These are phyloP conservation scores for Neolamprologus longior DNA, from an alignment of 2,113 vertebrate genomes.

Conservation along the genomic window DNA sequence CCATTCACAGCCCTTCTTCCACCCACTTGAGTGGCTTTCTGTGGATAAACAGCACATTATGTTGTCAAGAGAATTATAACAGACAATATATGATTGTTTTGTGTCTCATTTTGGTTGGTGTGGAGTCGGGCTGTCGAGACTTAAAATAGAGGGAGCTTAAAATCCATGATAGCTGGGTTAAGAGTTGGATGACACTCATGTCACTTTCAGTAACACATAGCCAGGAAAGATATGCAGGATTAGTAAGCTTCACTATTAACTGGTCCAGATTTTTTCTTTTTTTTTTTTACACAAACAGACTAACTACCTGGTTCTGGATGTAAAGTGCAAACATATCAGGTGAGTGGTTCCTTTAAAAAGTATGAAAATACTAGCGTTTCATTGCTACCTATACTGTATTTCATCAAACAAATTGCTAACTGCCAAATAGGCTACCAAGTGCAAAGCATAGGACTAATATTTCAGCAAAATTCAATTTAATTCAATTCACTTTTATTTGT, in stretches of 20 bases:
- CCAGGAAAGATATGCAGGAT: not conserved
- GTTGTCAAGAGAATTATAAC: not conserved
- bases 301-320: not conserved
- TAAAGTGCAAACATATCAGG: not conserved
- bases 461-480: not conserved
- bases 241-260: not conserved
- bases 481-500: not conserved
- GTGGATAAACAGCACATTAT: not conserved
- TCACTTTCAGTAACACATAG: not conserved
- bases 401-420: not conserved
- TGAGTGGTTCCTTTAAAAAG: not conserved
- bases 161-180: not conserved
- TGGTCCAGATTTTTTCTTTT: not conserved
- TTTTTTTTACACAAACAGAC: not conserved
- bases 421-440: fast-evolving
- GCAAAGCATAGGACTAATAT: not conserved
- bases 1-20: slow-evolving; percentile 22
- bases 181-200: not conserved
- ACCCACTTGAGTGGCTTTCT: slow-evolving; percentile 1
- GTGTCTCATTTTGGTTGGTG: not conserved
- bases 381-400: not conserved
- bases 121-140: not conserved
- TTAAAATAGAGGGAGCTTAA: not conserved
- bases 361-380: not conserved
- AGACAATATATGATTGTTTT: not conserved